A percentile compares a stretch with the other conserved stretches of the same genome.
Conservation (phyloP, 2,888 invertebrate species). For the Drosophila quinaria region DNA sequence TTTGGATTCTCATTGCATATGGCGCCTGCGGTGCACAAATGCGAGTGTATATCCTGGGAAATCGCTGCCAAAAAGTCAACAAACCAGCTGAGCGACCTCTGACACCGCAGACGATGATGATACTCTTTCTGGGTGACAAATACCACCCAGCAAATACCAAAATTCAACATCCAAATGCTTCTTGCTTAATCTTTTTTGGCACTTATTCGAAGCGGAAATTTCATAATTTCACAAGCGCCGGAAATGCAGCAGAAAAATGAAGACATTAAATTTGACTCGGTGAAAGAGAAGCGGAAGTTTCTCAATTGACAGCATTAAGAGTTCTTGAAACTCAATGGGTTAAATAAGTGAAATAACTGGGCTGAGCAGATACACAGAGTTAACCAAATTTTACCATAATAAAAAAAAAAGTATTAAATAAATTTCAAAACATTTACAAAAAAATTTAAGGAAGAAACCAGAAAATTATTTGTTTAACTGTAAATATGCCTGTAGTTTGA, state of each 20-base stretch:
- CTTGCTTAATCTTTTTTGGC: conserved; percentile 46
- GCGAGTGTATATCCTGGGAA: conserved; percentile 38
- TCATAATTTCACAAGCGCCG: conserved; percentile 45
- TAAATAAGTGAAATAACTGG: conserved; percentile 2
- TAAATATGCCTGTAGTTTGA: too few relatives aligned
- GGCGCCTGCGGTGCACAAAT: conserved; percentile 58
- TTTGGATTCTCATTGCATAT: conserved; percentile 37
- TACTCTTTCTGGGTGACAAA: conserved; percentile 16
- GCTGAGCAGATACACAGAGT: neutral
- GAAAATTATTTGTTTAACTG: too few relatives aligned
- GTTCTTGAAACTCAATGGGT: conserved; percentile 1
- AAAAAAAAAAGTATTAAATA: neutral
- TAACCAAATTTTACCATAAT: neutral
- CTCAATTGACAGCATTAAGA: conserved; percentile 35
- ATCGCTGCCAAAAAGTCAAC: conserved; percentile 53
- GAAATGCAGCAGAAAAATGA: conserved; percentile 62
- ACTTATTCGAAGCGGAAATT: conserved; percentile 60
- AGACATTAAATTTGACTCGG: conserved; percentile 20
- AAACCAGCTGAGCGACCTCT: conserved; percentile 35
- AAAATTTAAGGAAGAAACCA: too few relatives aligned
- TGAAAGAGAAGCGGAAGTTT: conserved; percentile 24
- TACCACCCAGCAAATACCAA: conserved; percentile 13
- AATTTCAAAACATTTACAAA: too few relatives aligned
- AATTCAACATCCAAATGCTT: conserved; percentile 5
- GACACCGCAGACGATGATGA: conserved; percentile 9